phyloP scores from a whole-genome alignment of 1,140 invertebrate species.

The Hylyphantes graminicola region DNA sequence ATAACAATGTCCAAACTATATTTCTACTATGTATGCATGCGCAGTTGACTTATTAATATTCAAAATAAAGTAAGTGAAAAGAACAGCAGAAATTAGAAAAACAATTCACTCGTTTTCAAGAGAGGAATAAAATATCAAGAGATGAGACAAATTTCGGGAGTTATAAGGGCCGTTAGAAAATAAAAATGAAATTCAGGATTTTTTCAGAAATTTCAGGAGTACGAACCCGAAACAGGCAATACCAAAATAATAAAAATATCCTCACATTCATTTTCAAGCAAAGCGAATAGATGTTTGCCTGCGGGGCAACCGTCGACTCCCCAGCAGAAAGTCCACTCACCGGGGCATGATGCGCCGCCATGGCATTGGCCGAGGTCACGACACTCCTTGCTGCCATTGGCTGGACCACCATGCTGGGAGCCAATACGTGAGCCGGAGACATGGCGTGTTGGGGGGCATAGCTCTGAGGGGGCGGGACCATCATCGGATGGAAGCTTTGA shows the following conservation, averaged over 20 bases:
- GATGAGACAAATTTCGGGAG: background rate
- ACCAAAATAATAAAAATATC: too few relatives aligned
- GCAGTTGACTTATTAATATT: too few relatives aligned
- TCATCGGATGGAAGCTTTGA: slow-evolving; percentile 61
- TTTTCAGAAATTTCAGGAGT: background rate
- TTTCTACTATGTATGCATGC: too few relatives aligned
- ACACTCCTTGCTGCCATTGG: slow-evolving; percentile 39
- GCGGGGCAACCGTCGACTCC: slow-evolving; percentile 33
- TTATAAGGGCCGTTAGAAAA: background rate
- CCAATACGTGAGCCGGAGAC: slow-evolving; percentile 37
- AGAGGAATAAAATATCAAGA: too few relatives aligned
- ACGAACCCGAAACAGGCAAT: background rate
- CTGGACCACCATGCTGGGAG: slow-evolving; percentile 32
- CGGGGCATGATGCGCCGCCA: slow-evolving; percentile 26
- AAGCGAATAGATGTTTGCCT: slow-evolving; percentile 58
- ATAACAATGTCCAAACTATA: too few relatives aligned
- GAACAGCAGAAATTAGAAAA: too few relatives aligned
- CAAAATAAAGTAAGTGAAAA: too few relatives aligned
- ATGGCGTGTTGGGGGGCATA: slow-evolving; percentile 48
- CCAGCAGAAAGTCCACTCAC: slow-evolving; percentile 56
- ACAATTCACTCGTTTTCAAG: background rate
- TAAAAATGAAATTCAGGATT: background rate
- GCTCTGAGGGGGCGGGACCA: slow-evolving; percentile 29
- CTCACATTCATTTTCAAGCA: slow-evolving; percentile 59
- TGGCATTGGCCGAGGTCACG: slow-evolving; percentile 23